Percentiles rank a stretch among this genome's conserved stretches.
These are phyloP conservation scores for Therioaphis trifolii DNA, from an alignment of 2,888 invertebrate species.

Conservation along the genomic window DNA sequence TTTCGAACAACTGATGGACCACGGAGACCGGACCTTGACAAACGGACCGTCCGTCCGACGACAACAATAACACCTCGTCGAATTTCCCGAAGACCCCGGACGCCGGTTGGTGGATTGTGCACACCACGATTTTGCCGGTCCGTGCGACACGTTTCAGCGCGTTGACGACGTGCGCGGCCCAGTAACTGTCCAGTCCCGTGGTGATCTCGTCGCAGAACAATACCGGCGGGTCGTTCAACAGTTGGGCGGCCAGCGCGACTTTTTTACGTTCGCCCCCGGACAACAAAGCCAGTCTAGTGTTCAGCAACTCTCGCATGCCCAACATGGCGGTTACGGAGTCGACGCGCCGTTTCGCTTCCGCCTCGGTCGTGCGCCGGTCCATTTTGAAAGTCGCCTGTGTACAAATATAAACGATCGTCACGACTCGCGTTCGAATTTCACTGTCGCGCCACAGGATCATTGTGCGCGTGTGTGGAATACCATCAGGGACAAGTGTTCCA, in stretches of 20 bases:
- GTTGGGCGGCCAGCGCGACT: constrained; percentile 87
- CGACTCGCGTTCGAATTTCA: too few relatives aligned
- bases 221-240: constrained; percentile 87
- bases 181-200: constrained; percentile 90
- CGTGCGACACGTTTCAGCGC: constrained; percentile 75
- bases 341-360: constrained; percentile 66
- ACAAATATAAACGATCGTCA: too few relatives aligned
- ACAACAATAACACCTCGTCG: constrained; percentile 60
- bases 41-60: constrained; percentile 59
- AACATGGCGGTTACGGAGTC: constrained; percentile 72
- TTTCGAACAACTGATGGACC: constrained; percentile 54
- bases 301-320: constrained; percentile 78
- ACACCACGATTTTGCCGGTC: constrained; percentile 63
- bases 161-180: constrained; percentile 83
- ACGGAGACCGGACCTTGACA: constrained; percentile 63
- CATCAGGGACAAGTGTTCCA: constrained; percentile 88
- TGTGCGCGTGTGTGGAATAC: constrained; percentile 73
- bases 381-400: constrained; percentile 84
- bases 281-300: constrained; percentile 79
- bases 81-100: constrained; percentile 64
- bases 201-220: constrained; percentile 96
- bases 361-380: constrained; percentile 70
- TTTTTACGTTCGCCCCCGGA: constrained; percentile 92
- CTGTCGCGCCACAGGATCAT: too few relatives aligned
- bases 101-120: constrained; percentile 64